Base-by-base conservation (phyloP, 2,797 vertebrate species). In the Diplodus puntazzo region DNA sequence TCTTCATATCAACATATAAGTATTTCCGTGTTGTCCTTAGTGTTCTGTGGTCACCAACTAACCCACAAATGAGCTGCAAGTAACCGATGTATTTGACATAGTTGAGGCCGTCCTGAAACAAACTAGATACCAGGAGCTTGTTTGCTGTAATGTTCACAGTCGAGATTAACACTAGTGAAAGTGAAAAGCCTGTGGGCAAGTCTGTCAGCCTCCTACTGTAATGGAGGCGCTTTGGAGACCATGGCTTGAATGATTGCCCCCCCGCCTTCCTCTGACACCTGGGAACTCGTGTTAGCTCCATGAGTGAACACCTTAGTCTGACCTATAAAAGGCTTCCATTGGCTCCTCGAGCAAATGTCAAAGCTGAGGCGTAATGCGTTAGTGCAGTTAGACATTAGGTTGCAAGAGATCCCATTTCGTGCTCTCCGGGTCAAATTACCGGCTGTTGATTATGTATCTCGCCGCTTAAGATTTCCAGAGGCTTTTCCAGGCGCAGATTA, bases 291-390 rank as follows among this genome's bases (percentile, higher is more conserved):
- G 85, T 92, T 91, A 88, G 84, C 87, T 86, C 84, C 86, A 79
- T 91, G 92, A 93, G 75, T 88, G 91, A 93, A 86, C 88, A 90
- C 87, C 89, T 86, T 68, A 73, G 74, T 75, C 80, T 90, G 88
- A 91, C 90, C 90, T 91, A 87, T 88, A 89, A 91, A 92, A 81
- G 63, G 62, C 55, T 69, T 83, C 82, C 69, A 79, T 79, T 67
- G 78, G 74, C 81, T 85, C 48, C 70, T 64, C 13, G 27, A 72
- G 84, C 79, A 91, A 92, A 91, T 88, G 89, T 87, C 88, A 88
- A 69, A 60, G 81, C 68, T 75, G 72, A 75, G 77, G 67, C 71
- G 64, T 88, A 80, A 91, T 87, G 79, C 66, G 78, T 62, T 62
- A 16, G 70, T 73, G 74, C 74, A 77, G 83, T 86, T 69, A 64